Conservation (phyloP, 2,888 invertebrate genomes). For the Rotaria macrura region DNA sequence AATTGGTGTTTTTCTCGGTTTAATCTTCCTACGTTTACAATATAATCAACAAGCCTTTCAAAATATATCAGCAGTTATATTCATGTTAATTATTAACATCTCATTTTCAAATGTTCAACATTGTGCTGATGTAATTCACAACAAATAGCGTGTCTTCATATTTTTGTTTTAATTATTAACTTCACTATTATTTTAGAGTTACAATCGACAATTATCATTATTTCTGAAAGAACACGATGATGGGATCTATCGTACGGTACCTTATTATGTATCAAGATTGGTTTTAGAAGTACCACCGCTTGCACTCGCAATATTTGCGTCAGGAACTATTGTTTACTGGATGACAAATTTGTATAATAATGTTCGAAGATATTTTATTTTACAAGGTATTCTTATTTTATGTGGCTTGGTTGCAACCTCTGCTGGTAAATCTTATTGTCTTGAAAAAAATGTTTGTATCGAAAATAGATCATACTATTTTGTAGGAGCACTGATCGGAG, state of each 20-base stretch:
- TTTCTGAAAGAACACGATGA: slow-evolving; percentile 43
- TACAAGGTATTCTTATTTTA: slow-evolving; percentile 61
- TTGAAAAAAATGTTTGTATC: not conserved
- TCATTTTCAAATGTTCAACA: slow-evolving; percentile 22
- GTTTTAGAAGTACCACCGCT: slow-evolving; percentile 64
- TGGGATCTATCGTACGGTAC: slow-evolving; percentile 41
- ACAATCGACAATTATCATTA: slow-evolving; percentile 42
- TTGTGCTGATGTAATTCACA: not conserved
- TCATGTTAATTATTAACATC: slow-evolving; percentile 28
- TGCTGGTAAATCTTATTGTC: slow-evolving; percentile 52
- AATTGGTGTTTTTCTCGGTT: slow-evolving; percentile 24
- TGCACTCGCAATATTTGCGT: slow-evolving; percentile 68
- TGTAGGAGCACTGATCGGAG: not conserved
- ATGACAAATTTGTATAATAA: slow-evolving; percentile 53
- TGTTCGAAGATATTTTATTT: slow-evolving; percentile 38
- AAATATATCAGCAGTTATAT: slow-evolving; percentile 33
- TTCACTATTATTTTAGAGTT: slow-evolving; percentile 38
- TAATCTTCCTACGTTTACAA: slow-evolving; percentile 27
- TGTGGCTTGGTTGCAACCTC: slow-evolving; percentile 78
- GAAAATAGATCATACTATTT: not conserved
- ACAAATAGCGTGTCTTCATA: slow-evolving; percentile 41
- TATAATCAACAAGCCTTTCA: slow-evolving; percentile 30
- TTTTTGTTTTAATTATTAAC: slow-evolving; percentile 38
- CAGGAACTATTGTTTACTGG: slow-evolving; percentile 72
- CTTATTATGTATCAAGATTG: slow-evolving; percentile 42